Evolutionary conservation across 2,797 vertebrate species (phyloP).

Genomic region (Allobates femoralis): DNA sequence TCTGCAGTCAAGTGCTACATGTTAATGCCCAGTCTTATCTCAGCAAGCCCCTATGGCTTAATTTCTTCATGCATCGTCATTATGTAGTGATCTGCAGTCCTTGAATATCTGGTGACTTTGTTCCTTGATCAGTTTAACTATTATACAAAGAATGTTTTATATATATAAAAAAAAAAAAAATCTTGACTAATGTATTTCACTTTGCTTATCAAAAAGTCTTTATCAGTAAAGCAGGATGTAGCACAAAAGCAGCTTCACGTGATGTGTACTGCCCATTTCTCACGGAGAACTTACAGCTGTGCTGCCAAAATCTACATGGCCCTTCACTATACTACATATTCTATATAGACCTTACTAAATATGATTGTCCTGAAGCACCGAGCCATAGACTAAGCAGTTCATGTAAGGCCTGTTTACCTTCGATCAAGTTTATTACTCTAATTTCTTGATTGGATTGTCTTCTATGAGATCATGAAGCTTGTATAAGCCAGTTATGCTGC

Average conservation of each 20-base stretch:
- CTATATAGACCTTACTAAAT: not conserved
- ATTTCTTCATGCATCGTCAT: not conserved
- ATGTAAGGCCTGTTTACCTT: constrained; percentile 21
- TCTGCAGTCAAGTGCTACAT: constrained; percentile 16
- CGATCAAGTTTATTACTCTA: constrained; percentile 40
- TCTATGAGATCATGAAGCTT: constrained; percentile 51
- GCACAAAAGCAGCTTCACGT: constrained; percentile 30
- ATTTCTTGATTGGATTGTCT: constrained; percentile 58
- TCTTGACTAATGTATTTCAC: constrained; percentile 51
- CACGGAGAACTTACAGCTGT: not conserved
- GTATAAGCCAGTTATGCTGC: constrained; percentile 41
- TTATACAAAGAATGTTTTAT: constrained; percentile 33
- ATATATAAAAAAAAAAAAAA: too few species aligned
- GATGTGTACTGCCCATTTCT: not conserved
- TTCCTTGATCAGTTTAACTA: not conserved
- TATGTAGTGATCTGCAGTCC: not conserved
- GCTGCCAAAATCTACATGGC: not conserved
- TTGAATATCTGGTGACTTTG: constrained; percentile 37
- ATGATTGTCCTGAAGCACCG: not conserved
- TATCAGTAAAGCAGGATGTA: constrained; percentile 54
- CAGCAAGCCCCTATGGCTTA: not conserved
- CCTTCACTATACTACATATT: not conserved
- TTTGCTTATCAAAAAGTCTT: constrained; percentile 50
- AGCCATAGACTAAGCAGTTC: constrained; percentile 9
- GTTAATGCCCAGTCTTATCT: constrained; percentile 11